Conservation (phyloP, 1,140 invertebrate species). For the Bombus picipes region DNA sequence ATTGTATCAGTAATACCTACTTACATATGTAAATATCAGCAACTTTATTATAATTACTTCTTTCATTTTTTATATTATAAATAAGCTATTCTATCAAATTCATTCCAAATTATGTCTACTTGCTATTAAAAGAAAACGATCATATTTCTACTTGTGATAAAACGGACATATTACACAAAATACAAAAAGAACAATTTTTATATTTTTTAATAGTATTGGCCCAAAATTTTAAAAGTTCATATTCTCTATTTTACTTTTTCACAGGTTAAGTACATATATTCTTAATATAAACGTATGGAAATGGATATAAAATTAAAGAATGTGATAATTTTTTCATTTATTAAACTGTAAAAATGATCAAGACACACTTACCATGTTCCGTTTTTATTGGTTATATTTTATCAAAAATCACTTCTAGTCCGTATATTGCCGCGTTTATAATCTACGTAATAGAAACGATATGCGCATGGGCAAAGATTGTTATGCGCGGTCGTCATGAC, state of each 20-base stretch:
- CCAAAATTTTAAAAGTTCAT: neutral
- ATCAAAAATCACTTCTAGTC: neutral
- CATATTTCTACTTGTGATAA: too few species aligned
- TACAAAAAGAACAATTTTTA: too few species aligned
- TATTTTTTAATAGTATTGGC: neutral
- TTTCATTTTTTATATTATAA: too few species aligned
- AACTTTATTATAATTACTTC: too few species aligned
- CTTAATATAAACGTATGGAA: neutral
- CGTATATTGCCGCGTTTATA: slow-evolving; percentile 28
- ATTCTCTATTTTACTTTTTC: neutral
- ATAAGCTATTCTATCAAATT: too few species aligned
- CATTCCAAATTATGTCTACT: too few species aligned
- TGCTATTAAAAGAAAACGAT: too few species aligned
- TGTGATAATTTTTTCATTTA: neutral
- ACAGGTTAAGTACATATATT: neutral
- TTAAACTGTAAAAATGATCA: too few species aligned
- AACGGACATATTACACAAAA: too few species aligned
- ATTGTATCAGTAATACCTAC: too few species aligned
- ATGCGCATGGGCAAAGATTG: slow-evolving; percentile 47
- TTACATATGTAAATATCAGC: too few species aligned
- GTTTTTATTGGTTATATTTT: neutral
- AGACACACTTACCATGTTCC: neutral
- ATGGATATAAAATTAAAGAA: neutral
- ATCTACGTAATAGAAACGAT: neutral
- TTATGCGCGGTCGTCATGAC: slow-evolving; percentile 57